Base-by-base conservation (phyloP, 1,140 invertebrate species). In the Luehdorfia chinensis region DNA sequence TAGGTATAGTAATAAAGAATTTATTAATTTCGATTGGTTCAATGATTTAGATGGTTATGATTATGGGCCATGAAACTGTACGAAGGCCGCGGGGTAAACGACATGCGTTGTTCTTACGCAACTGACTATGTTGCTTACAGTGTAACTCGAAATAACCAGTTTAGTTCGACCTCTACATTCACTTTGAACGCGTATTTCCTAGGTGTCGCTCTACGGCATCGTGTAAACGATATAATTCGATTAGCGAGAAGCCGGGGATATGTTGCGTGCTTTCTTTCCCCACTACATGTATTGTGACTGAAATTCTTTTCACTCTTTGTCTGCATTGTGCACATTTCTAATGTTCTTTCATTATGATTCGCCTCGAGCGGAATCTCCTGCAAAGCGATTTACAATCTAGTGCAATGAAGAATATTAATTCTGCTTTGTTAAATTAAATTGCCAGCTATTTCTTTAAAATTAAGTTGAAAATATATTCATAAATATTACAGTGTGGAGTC, bases 81-180 rank as follows among this genome's bases (percentile, higher is more conserved):
- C 66, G 73, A 84, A 84, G 79, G 79, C 69, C 75, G 59, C 59
- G 66, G 66, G 79, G 79, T 78, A 78, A 84, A 84, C 56, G 79
- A 84, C 79, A 76, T 67, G 50, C 28, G 34, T 28, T 7, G 19
- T 60, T 53, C 59, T 80, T 80, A 76, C 73, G 73, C 73, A 80
- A 80, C 62, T 6, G 15, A 15, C 47, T 31, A 23, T 57, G 47
- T 55, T 36, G 37, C 37, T 43, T 33, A 47, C 28, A 50, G 41
- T 45, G 31, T 45, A n/a, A n/a, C n/a, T n/a, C n/a, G n/a, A n/a
- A n/a, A n/a, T n/a, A 50, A 43, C 59, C 63, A 69, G 47, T 69
- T 59, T 54, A 59, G 32, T 32, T 39, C 43, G 63, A 66, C 55
- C 63, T 48, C 45, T 48, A 41, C 47, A 33, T 25, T 44, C 39